Evolutionary conservation across 2,888 invertebrate genomes (phyloP).

Genomic region (Eristalis pertinax): DNA sequence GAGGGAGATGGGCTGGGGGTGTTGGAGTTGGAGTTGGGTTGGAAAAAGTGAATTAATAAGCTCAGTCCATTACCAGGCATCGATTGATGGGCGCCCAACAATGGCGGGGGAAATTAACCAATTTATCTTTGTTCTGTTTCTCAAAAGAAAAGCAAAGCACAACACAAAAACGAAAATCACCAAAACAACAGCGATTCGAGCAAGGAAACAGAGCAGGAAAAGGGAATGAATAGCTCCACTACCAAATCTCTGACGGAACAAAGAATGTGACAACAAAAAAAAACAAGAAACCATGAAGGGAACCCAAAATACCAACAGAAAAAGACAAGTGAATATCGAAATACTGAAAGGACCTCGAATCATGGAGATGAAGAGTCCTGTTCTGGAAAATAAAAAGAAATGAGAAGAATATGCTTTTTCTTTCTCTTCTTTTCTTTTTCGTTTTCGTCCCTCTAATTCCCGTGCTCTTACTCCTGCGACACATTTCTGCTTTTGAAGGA

Average conservation of each 20-base stretch:
- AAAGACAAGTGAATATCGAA: conserved; percentile 48
- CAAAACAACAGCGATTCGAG: conserved; percentile 40
- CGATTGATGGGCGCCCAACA: conserved; percentile 81
- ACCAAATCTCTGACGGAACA: conserved; percentile 63
- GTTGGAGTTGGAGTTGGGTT: conserved; percentile 1
- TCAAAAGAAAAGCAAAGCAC: conserved; percentile 72
- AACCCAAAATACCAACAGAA: conserved; percentile 17
- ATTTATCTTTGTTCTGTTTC: conserved; percentile 80
- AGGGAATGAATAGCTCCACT: conserved; percentile 55
- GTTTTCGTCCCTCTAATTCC: conserved; percentile 77
- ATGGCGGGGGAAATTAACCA: conserved; percentile 81
- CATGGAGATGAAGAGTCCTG: conserved; percentile 60
- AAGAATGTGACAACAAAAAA: conserved; percentile 68
- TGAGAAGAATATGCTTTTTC: conserved; percentile 61
- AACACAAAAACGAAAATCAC: conserved; percentile 71
- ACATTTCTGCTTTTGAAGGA: conserved; percentile 79
- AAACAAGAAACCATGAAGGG: conserved; percentile 30
- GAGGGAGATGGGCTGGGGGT: not conserved
- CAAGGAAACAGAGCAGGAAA: conserved; percentile 16
- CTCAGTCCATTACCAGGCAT: conserved; percentile 80
- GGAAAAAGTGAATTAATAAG: conserved; percentile 77
- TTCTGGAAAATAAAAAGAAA: conserved; percentile 52
- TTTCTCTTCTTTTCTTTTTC: conserved; percentile 45
- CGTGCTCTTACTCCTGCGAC: conserved; percentile 76
- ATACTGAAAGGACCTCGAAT: conserved; percentile 64